Evolutionary conservation across 2,888 invertebrate genomes (phyloP).

Genomic region (Diloba caeruleocephala): DNA sequence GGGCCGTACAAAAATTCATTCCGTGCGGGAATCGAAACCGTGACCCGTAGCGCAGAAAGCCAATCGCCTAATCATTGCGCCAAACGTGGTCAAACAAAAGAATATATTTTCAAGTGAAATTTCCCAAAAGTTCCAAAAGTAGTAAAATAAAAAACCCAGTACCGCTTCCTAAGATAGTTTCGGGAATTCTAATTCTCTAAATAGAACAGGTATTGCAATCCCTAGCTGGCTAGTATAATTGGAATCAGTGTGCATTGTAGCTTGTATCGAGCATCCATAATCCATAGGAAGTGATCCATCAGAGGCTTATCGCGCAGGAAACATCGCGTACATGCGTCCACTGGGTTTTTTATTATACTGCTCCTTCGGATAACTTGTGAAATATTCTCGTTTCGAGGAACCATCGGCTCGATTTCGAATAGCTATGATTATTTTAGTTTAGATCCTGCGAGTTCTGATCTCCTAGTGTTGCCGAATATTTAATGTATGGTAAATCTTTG

Average conservation of each 20-base stretch:
- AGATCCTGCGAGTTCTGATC: constrained; percentile 25
- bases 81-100: too few species aligned
- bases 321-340: constrained; percentile 62
- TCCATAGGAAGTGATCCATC: constrained; percentile 85
- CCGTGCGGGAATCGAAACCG: too few species aligned
- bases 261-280: constrained; percentile 61
- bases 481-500: too few species aligned
- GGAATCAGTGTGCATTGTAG: constrained; percentile 49
- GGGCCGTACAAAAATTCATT: too few species aligned
- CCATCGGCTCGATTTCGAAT: constrained; percentile 30
- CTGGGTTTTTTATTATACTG: constrained; percentile 55
- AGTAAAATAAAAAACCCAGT: too few species aligned
- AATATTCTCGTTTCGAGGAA: constrained; percentile 54
- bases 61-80: too few species aligned
- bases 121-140: too few species aligned
- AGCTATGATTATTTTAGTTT: constrained; percentile 31
- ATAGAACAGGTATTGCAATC: too few species aligned
- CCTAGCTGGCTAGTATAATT: constrained; percentile 32
- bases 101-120: too few species aligned
- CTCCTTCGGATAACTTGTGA: constrained; percentile 51
- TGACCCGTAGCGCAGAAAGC: too few species aligned
- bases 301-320: constrained; percentile 83
- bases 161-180: too few species aligned
- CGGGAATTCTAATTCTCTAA: too few species aligned
- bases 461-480: constrained; percentile 19